phyloP scores from a whole-genome alignment of 1,140 invertebrate species.

The Eurosta solidaginis region DNA sequence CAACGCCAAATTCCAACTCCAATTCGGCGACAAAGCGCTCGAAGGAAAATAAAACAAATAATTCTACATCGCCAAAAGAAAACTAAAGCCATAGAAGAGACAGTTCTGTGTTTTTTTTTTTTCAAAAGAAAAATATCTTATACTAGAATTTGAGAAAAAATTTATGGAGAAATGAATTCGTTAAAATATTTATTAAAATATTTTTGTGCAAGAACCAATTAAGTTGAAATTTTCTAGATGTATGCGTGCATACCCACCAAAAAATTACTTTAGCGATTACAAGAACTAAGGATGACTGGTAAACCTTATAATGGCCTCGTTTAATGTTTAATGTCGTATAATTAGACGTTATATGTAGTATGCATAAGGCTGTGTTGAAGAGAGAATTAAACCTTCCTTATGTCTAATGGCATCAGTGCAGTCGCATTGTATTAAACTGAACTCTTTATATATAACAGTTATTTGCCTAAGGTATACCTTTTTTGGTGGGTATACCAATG shows the following conservation, averaged over 20 bases:
- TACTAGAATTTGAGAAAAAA: conserved; percentile 10
- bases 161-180: neutral
- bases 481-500: no score
- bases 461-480: no score
- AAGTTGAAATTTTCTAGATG: no score
- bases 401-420: no score
- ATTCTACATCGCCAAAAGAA: neutral
- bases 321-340: no score
- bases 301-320: no score
- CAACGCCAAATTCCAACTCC: neutral
- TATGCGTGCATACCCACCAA: neutral
- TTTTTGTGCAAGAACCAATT: neutral
- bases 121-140: neutral
- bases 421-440: no score
- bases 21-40: neutral
- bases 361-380: no score
- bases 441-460: no score
- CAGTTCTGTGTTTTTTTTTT: neutral
- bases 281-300: no score
- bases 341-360: no score
- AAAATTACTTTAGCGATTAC: neutral
- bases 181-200: neutral
- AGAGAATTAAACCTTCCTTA: no score
- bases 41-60: neutral
- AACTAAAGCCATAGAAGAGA: conserved; percentile 4